A percentile compares a stretch with the other conserved stretches of the same genome.
Evolutionary conservation across 1,140 invertebrate genomes (phyloP).

Genomic region (Drosophila pseudoananassae): DNA sequence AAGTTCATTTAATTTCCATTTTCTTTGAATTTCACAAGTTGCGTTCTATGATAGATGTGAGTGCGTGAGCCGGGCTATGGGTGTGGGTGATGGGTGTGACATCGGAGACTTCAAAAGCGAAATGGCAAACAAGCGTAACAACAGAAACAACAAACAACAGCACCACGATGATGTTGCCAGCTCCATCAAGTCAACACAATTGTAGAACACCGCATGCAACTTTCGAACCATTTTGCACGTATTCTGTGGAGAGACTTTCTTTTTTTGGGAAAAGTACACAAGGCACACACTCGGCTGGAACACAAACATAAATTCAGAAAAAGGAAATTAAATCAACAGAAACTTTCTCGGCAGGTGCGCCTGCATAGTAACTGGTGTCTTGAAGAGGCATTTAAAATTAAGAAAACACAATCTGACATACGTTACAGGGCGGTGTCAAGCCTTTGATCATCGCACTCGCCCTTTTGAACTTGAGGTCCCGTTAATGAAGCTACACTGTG

Average conservation of each 20-base stretch:
- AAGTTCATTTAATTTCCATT: constrained; percentile 79
- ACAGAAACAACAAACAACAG: constrained; percentile 34
- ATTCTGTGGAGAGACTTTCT: constrained; percentile 58
- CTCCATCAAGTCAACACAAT: constrained; percentile 5
- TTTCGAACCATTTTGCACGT: constrained; percentile 68
- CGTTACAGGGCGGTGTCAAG: constrained; percentile 50
- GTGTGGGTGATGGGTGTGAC: constrained; percentile 13
- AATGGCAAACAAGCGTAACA: constrained; percentile 66
- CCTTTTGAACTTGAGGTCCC: neutral
- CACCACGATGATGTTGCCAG: constrained; percentile 15
- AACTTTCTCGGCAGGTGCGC: constrained; percentile 46
- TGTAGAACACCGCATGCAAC: constrained; percentile 53
- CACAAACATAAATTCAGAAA: constrained; percentile 45
- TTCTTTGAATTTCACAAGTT: constrained; percentile 56
- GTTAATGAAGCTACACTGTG: neutral
- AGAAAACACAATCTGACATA: constrained; percentile 61
- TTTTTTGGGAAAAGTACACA: constrained; percentile 20
- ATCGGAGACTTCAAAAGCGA: constrained; percentile 69
- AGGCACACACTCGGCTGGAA: constrained; percentile 21
- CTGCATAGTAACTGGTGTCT: constrained; percentile 18
- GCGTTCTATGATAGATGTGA: constrained; percentile 17
- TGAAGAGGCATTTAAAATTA: constrained; percentile 61
- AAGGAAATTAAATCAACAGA: constrained; percentile 62
- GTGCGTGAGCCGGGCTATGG: constrained; percentile 1
- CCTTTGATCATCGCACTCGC: constrained; percentile 66